Conservation (phyloP, 1,140 invertebrate species). For the Carposina sasakii region DNA sequence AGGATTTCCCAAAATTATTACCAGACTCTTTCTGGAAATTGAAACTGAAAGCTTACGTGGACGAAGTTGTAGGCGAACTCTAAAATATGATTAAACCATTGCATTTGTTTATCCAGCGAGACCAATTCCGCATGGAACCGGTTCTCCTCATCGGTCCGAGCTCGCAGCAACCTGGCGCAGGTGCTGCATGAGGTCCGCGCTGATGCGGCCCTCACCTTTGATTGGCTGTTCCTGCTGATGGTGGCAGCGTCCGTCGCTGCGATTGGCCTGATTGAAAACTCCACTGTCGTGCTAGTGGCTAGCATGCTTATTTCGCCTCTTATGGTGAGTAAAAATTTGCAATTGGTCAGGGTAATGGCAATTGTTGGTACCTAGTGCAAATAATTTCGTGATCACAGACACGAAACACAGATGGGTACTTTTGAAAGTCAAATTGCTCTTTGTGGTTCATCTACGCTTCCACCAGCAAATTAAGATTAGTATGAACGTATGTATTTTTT, state of each 20-base stretch:
- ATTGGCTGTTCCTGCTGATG: conserved; percentile 79
- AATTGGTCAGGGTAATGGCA: background rate
- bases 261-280: conserved; percentile 86
- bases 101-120: conserved; percentile 17
- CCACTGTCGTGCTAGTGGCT: conserved; percentile 80
- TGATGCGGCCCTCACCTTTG: conserved; percentile 82
- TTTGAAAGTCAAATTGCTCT: too few species aligned
- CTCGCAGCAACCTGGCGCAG: conserved; percentile 80
- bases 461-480: too few species aligned
- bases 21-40: too few species aligned
- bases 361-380: background rate
- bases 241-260: conserved; percentile 79
- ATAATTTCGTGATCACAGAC: too few species aligned
- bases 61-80: too few species aligned
- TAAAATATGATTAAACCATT: too few species aligned
- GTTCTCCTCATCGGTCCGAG: conserved; percentile 75
- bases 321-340: conserved; percentile 73
- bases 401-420: too few species aligned
- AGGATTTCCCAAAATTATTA: too few species aligned
- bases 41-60: too few species aligned
- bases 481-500: too few species aligned
- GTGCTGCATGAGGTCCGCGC: conserved; percentile 78
- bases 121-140: conserved; percentile 62
- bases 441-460: too few species aligned
- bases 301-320: conserved; percentile 87